Percentiles rank a stretch among this genome's conserved stretches.
These are phyloP conservation scores for Ophthalmolycus amberensis DNA, from an alignment of 2,113 vertebrate species.

Conservation along the genomic window DNA sequence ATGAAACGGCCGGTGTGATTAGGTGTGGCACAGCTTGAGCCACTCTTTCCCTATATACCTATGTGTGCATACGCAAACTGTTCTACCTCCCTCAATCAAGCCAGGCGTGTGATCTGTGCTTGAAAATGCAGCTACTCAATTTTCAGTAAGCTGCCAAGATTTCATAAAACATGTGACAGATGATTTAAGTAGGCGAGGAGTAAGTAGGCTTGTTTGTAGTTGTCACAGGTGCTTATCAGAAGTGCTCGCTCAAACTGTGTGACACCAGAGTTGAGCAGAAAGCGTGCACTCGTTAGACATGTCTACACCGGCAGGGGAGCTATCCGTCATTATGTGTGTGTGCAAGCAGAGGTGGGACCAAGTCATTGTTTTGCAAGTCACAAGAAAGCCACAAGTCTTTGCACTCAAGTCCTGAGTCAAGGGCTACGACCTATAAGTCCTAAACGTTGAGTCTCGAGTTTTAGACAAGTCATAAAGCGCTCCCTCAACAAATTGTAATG, in stretches of 20 bases:
- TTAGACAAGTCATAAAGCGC: background rate
- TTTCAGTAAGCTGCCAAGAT: background rate
- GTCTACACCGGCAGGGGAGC: slow-evolving; percentile 17
- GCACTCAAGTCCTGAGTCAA: background rate
- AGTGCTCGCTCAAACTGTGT: slow-evolving; percentile 19
- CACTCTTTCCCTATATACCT: background rate
- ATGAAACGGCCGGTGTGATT: slow-evolving; percentile 53
- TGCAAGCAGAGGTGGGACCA: background rate
- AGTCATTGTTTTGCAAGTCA: background rate
- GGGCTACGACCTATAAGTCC: background rate
- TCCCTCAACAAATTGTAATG: background rate
- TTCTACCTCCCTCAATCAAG: slow-evolving; percentile 3
- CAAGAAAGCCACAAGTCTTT: too few relatives aligned
- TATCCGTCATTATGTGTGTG: slow-evolving; percentile 7
- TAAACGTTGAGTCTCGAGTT: background rate
- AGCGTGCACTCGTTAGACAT: slow-evolving; percentile 11
- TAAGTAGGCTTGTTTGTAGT: slow-evolving; percentile 26
- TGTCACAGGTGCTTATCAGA: slow-evolving; percentile 44
- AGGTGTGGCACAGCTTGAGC: slow-evolving; percentile 53
- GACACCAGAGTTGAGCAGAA: slow-evolving; percentile 20
- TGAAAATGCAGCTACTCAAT: slow-evolving; percentile 58
- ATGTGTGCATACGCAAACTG: background rate
- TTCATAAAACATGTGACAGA: slow-evolving; percentile 1
- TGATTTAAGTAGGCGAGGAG: background rate
- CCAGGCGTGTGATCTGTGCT: slow-evolving; percentile 31